A percentile compares a stretch with the other conserved stretches of the same genome.
phyloP scores from a whole-genome alignment of 1,140 invertebrate species.

The Lethocerus indicus region DNA sequence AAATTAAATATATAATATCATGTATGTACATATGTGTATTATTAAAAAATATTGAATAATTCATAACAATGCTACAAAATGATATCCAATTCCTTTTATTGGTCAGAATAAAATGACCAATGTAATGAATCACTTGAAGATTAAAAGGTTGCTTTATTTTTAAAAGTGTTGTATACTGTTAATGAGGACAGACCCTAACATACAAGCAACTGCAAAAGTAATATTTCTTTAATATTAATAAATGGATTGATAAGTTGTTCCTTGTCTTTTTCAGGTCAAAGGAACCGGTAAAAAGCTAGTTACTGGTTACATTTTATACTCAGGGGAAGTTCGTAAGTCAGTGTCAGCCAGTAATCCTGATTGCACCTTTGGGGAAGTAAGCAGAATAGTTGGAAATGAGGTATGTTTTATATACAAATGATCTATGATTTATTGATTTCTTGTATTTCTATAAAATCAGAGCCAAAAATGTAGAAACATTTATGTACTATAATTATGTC shows the following conservation, averaged over 20 bases:
- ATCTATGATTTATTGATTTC: background rate
- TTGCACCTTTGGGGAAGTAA: constrained; percentile 92
- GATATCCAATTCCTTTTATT: too few relatives aligned
- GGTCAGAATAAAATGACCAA: too few relatives aligned
- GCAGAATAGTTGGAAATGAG: constrained; percentile 88
- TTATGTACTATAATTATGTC: background rate
- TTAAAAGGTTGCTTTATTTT: background rate
- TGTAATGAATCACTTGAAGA: too few relatives aligned
- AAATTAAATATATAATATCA: too few relatives aligned
- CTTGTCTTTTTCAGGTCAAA: constrained; percentile 38
- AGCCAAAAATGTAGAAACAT: background rate
- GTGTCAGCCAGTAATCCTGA: constrained; percentile 83
- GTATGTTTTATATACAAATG: constrained; percentile 31
- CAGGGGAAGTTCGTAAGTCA: constrained; percentile 80
- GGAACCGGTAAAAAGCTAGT: constrained; percentile 71
- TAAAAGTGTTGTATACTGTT: constrained; percentile 1
- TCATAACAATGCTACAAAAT: too few relatives aligned
- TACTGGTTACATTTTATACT: constrained; percentile 97
- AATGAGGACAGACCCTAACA: background rate
- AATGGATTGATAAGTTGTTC: too few relatives aligned
- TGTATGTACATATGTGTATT: too few relatives aligned
- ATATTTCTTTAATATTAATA: background rate
- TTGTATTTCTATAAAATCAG: background rate
- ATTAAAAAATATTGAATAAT: too few relatives aligned
- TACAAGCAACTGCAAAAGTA: too few relatives aligned